These are phyloP conservation scores for Vannuccia rotundouncinata DNA, from an alignment of 2,888 invertebrate species.

Conservation along the genomic window DNA sequence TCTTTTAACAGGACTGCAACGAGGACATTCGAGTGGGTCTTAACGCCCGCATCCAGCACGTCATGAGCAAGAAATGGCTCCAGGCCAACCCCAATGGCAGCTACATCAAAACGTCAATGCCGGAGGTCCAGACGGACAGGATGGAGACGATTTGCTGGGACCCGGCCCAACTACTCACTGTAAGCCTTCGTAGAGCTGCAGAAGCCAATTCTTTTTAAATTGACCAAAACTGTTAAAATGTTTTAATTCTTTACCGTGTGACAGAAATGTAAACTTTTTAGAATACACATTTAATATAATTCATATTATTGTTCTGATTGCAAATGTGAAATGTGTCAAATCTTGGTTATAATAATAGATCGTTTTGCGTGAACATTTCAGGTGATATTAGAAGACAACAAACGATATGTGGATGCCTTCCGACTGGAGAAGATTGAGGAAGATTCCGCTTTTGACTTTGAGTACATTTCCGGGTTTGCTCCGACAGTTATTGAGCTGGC, in stretches of 20 bases:
- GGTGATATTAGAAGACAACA: slow-evolving; percentile 38
- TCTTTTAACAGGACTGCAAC: slow-evolving; percentile 31
- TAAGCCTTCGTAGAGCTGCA: too few species aligned
- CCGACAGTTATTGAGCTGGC: slow-evolving; percentile 1
- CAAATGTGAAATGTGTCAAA: too few species aligned
- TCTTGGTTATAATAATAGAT: too few species aligned
- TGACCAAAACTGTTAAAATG: too few species aligned
- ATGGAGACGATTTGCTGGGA: slow-evolving; percentile 31
- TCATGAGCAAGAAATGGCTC: slow-evolving; percentile 41
- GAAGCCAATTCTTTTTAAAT: too few species aligned
- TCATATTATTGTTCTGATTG: too few species aligned
- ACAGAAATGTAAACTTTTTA: too few species aligned
- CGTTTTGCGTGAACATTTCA: too few species aligned
- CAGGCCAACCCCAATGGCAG: slow-evolving; percentile 19
- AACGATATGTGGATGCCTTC: slow-evolving; percentile 42
- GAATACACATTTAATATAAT: too few species aligned
- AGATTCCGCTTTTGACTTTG: slow-evolving; percentile 1
- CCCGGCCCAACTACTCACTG: not conserved
- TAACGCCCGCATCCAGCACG: slow-evolving; percentile 40
- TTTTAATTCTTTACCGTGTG: too few species aligned
- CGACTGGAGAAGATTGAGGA: slow-evolving; percentile 37
- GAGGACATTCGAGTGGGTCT: slow-evolving; percentile 38
- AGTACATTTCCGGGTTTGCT: slow-evolving; percentile 41
- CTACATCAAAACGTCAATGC: slow-evolving; percentile 30
- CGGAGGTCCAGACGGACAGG: not conserved